Percentiles rank a stretch among this genome's conserved stretches.
Conservation (phyloP, 2,797 vertebrate species). For the Clarias laeviceps region DNA sequence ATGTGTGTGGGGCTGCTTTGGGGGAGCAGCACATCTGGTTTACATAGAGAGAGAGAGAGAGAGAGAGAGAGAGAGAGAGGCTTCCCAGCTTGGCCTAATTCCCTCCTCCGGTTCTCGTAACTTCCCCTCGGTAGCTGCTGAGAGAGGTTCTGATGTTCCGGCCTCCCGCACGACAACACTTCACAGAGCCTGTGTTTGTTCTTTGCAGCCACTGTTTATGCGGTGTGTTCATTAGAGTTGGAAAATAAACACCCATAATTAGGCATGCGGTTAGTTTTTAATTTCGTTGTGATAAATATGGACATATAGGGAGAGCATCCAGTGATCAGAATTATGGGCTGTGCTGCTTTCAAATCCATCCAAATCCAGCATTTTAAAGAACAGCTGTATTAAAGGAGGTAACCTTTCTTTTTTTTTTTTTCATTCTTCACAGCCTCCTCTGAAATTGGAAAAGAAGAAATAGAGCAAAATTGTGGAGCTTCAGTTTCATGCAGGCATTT, state of each 20-base stretch:
- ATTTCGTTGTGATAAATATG: neutral
- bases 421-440: neutral
- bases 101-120: conserved; percentile 54
- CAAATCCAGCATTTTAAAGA: neutral
- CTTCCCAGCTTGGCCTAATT: conserved; percentile 42
- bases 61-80: conserved; percentile 9
- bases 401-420: neutral
- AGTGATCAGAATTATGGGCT: neutral
- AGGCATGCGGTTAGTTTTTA: neutral
- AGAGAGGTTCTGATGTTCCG: conserved; percentile 43
- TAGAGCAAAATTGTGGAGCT: neutral
- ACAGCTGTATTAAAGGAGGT: neutral
- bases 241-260: conserved; percentile 19
- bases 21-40: conserved; percentile 60
- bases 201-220: conserved; percentile 41
- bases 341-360: neutral
- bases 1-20: conserved; percentile 5
- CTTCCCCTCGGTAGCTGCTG: conserved; percentile 54
- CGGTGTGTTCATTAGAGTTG: conserved; percentile 5
- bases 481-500: neutral
- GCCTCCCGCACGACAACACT: conserved; percentile 45
- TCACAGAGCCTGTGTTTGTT: conserved; percentile 25
- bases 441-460: neutral
- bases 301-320: neutral
- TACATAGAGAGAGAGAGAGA: conserved; percentile 37